phyloP scores from a whole-genome alignment of 2,888 invertebrate genomes.

The Zonitis immaculata region DNA sequence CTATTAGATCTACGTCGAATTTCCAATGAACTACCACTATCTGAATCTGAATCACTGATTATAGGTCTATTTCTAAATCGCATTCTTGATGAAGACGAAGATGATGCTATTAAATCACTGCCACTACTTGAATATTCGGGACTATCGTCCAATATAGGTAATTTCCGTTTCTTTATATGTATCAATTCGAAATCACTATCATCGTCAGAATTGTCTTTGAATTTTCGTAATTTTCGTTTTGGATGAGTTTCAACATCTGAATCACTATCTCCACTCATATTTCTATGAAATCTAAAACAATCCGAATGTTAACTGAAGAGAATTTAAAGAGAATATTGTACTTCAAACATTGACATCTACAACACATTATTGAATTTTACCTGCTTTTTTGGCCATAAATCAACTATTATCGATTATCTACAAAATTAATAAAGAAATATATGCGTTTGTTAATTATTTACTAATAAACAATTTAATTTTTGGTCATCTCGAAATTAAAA shows the following conservation, averaged over 20 bases:
- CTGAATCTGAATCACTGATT: slow-evolving; percentile 11
- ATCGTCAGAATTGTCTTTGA: slow-evolving; percentile 30
- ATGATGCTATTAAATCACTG: slow-evolving; percentile 13
- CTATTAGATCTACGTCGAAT: slow-evolving; percentile 23
- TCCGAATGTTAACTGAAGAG: background rate
- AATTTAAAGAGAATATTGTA: too few species aligned
- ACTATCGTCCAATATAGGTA: slow-evolving; percentile 4
- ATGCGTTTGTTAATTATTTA: background rate
- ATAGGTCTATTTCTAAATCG: slow-evolving; percentile 30
- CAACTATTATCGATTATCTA: background rate
- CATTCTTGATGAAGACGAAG: background rate
- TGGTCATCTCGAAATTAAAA: background rate
- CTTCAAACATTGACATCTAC: too few species aligned
- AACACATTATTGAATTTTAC: too few species aligned
- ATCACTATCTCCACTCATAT: slow-evolving; percentile 43
- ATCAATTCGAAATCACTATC: slow-evolving; percentile 16
- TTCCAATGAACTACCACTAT: slow-evolving; percentile 27
- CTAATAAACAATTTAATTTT: background rate
- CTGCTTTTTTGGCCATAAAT: background rate
- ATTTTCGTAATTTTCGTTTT: slow-evolving; percentile 31
- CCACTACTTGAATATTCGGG: slow-evolving; percentile 13
- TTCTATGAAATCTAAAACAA: background rate
- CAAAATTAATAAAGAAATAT: too few species aligned
- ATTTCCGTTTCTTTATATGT: slow-evolving; percentile 8
- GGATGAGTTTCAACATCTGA: slow-evolving; percentile 30